A percentile compares a stretch with the other conserved stretches of the same genome.
phyloP scores from a whole-genome alignment of 1,140 invertebrate genomes.

The Drosophila pachea region DNA sequence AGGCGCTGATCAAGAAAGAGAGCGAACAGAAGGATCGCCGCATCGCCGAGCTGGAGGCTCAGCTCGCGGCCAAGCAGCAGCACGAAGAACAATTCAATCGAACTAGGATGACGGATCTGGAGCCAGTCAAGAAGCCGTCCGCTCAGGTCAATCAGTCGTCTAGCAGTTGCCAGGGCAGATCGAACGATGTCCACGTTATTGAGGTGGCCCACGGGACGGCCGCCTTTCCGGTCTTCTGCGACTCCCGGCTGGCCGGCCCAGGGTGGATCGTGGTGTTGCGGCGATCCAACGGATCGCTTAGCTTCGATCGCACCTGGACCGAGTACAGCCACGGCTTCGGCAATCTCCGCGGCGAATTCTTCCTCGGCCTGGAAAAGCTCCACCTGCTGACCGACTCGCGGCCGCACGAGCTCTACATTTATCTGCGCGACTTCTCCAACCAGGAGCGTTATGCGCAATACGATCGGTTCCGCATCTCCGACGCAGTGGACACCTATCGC shows the following conservation, averaged over 20 bases:
- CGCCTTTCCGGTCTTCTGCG: slow-evolving; percentile 22
- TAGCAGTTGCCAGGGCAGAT: slow-evolving; percentile 5
- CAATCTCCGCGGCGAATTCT: slow-evolving; percentile 27
- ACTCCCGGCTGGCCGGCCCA: not conserved
- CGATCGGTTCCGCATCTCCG: slow-evolving; percentile 16
- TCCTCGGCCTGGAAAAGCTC: slow-evolving; percentile 31
- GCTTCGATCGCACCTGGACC: slow-evolving; percentile 24
- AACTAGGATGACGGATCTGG: too few relatives aligned
- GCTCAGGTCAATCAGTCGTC: not conserved
- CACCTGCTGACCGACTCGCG: slow-evolving; percentile 20
- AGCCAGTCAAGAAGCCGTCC: slow-evolving; percentile 1
- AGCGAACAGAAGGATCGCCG: slow-evolving; percentile 6
- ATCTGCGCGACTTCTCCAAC: slow-evolving; percentile 13
- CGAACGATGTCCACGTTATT: slow-evolving; percentile 13
- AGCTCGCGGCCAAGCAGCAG: not conserved
- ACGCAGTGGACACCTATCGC: slow-evolving; percentile 4
- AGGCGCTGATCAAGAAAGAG: slow-evolving; percentile 8
- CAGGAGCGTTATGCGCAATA: slow-evolving; percentile 13
- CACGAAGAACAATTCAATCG: too few relatives aligned
- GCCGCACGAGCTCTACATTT: slow-evolving; percentile 26
- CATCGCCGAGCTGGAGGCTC: slow-evolving; percentile 6
- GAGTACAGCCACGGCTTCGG: slow-evolving; percentile 24
- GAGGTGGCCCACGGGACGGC: not conserved
- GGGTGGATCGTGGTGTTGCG: slow-evolving; percentile 21
- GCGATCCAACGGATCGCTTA: slow-evolving; percentile 13